Conservation (phyloP, 2,888 invertebrate genomes). For the Heliconius ethilla region DNA sequence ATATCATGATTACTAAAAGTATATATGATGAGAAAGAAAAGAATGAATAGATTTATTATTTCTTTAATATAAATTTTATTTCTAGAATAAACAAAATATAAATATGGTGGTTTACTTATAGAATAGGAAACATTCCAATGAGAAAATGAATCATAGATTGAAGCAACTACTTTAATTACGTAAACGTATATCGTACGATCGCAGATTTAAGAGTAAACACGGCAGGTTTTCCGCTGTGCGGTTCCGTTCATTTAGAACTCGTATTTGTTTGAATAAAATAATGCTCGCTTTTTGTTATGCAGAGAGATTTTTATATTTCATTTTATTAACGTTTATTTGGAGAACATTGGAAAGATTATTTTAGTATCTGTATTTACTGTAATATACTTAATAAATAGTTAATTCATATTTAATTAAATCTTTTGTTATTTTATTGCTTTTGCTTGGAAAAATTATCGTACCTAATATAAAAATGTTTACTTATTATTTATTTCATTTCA, state of each 20-base stretch:
- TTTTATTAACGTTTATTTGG: no score
- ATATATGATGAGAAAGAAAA: neutral
- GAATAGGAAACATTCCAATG: conserved; percentile 42
- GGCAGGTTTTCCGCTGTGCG: conserved; percentile 46
- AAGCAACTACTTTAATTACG: conserved; percentile 45
- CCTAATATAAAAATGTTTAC: no score
- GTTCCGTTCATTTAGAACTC: conserved; percentile 39
- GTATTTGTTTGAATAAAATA: conserved; percentile 10
- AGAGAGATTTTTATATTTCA: no score
- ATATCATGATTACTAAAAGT: neutral
- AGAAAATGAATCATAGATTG: conserved; percentile 47
- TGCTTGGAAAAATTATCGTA: no score
- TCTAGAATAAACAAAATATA: conserved; percentile 35
- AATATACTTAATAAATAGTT: no score
- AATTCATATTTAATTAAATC: no score
- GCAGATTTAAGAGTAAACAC: conserved; percentile 44
- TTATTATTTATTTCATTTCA: no score
- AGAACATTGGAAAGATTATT: no score
- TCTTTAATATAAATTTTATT: neutral
- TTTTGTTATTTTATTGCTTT: no score
- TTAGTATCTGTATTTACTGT: no score
- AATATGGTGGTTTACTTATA: conserved; percentile 34
- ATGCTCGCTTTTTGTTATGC: no score
- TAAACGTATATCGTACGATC: conserved; percentile 46
- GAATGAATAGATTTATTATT: neutral